Base-by-base conservation (phyloP, 1,140 invertebrate genomes). In the Drosophila kanapiae region DNA sequence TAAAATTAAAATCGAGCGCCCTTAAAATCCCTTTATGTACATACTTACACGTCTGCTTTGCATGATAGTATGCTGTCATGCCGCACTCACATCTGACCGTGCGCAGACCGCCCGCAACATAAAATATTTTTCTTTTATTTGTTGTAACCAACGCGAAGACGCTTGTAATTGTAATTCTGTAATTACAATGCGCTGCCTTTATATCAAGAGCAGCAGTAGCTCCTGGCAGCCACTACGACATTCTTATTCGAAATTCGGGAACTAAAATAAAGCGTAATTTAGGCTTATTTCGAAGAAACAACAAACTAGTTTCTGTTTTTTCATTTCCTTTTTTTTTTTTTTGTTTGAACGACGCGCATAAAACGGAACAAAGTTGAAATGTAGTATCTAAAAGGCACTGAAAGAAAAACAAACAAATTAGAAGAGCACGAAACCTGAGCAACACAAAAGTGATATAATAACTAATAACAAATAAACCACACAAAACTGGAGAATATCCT, bases 121-220 rank as follows among this genome's bases (percentile, higher is more conserved):
- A 80, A 75, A 83, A 83, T 82, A 74, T 79, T 83, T 78, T 79
- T 71, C 68, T 80, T 84, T 72, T 61, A 77, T 84, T 84, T 84
- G 71, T 84, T 80, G 77, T 77, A 77, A 76, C 70, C 61, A 67
- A 71, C 49, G 27, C 18, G 38, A 65, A 56, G 76, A 84, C 77
- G 71, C 71, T 78, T 80, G 60, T 67, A 83, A 82, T 71, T 65
- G 48, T 51, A 48, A 27, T 38, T 61, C 31, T 11, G 64, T 31
- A 27, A 47, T 51, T 35, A 47, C 67, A 27, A 70, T 70, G 68
- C 67, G 42, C 53, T 35, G 29, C 45, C 16, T 35, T 35, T 42
- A 18, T 42, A 11, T 10, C 23, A 23, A 11, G 43, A 35, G 53
- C 69, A 71, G 68, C 51, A 29, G 29, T 29, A 49, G 43, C 51